phyloP scores from a whole-genome alignment of 2,113 vertebrate species.

The Morone saxatilis region DNA sequence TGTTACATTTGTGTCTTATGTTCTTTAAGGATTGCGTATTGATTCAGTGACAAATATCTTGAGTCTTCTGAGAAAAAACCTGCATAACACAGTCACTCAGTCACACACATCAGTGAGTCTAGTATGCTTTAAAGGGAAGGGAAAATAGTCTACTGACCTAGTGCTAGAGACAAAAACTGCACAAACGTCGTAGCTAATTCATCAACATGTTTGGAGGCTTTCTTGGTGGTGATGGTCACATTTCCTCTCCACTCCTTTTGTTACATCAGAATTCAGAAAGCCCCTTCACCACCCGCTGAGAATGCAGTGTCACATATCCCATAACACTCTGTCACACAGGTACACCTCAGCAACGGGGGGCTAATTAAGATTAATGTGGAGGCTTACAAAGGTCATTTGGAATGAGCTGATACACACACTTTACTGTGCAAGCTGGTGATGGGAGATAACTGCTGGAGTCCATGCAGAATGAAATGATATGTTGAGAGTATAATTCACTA shows the following conservation, averaged over 20 bases:
- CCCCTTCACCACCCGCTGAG: conserved; percentile 25
- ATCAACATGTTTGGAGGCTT: too few species aligned
- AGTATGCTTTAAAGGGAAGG: too few species aligned
- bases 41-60: not conserved
- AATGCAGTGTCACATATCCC: conserved; percentile 33
- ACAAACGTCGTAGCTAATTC: not conserved
- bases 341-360: not conserved
- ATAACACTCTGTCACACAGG: not conserved
- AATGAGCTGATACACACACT: conserved; percentile 20
- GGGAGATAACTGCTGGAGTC: conserved; percentile 6
- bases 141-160: not conserved
- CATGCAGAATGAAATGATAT: not conserved
- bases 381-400: conserved; percentile 18
- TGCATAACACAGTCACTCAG: not conserved
- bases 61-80: not conserved
- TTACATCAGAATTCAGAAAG: not conserved
- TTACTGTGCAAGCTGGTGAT: conserved; percentile 23
- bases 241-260: not conserved
- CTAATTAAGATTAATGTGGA: conserved; percentile 55
- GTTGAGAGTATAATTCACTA: conserved; percentile 12
- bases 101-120: not conserved
- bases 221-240: too few species aligned
- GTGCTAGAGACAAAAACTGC: not conserved
- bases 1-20: not conserved
- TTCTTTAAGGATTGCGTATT: not conserved